Evolutionary conservation across 37 sponge, comb jelly and placozoan genomes (phyloP).

Genomic region (Hormiphora californensis): DNA sequence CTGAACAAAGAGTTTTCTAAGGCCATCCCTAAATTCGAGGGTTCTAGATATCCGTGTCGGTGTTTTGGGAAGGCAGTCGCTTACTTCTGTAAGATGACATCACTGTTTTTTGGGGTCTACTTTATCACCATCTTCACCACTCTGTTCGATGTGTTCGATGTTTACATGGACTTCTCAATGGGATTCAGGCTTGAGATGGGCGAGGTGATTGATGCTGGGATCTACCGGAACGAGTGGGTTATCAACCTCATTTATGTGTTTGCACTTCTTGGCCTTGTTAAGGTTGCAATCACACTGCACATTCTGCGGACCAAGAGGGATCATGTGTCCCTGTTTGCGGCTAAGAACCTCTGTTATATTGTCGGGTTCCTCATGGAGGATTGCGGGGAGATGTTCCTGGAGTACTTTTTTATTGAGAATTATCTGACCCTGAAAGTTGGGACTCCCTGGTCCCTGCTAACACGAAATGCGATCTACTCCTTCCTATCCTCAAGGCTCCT

Average conservation of each 20-base stretch:
- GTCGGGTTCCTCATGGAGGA: constrained; percentile 39
- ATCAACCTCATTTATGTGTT: constrained; percentile 50
- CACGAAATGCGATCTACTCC: constrained; percentile 7
- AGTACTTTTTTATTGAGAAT: constrained; percentile 39
- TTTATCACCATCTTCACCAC: constrained; percentile 37
- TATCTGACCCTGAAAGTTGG: neutral
- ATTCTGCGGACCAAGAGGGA: constrained; percentile 43
- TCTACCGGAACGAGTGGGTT: constrained; percentile 40
- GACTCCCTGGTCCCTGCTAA: constrained; percentile 20
- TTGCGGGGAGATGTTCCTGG: constrained; percentile 53
- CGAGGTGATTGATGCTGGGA: neutral
- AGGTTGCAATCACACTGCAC: neutral
- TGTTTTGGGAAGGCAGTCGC: neutral
- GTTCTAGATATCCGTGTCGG: neutral
- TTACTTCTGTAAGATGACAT: neutral
- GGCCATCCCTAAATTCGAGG: neutral
- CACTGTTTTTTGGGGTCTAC: neutral
- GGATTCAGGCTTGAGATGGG: constrained; percentile 43
- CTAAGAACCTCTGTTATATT: constrained; percentile 33
- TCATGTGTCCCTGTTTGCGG: constrained; percentile 15
- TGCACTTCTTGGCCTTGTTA: constrained; percentile 15
- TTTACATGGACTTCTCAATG: constrained; percentile 48
- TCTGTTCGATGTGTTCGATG: constrained; percentile 42
- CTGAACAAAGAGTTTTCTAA: constrained; percentile 39
- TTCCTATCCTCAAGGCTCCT: constrained; percentile 15